Evolutionary conservation across 2,888 invertebrate species (phyloP), one percentile per base, ranked within the genome.

Genomic region (Acrocyrtus sp.): DNA sequence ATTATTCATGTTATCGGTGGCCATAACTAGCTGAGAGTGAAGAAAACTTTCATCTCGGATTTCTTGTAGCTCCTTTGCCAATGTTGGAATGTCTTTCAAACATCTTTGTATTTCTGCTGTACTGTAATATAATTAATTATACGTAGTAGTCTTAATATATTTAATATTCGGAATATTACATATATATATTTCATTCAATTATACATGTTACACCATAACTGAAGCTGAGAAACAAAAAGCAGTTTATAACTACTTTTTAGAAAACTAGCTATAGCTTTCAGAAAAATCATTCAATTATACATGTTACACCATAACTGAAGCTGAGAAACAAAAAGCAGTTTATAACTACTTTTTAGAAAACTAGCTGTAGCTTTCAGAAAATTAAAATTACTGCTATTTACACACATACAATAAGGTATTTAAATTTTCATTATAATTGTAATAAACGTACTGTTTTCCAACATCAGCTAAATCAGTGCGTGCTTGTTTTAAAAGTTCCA

Each of bases 1-100:
- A 83, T 98, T 97, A 84, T 97, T 98, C 27, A 99, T 87, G 83
- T 99, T 99, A 83, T 99, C 98, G 88, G 95, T 96, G 0, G 98
- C 98, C 1, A 98, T 97, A 1, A 96, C 96, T 85, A 97, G 96
- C 83, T 97, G 98, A 0, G 97, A 97, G 85, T 98, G 96, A 21
- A 92, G 90, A 80, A 93, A 92, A 83, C 97, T 97, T 84, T 98
- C 98, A 78, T 95, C 94, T 26, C 95, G 88, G 0, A 98, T 93
- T 50, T 91, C 90, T 83, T 92, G 92, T 29, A 99, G 86, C 45
- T 92, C 91, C 34, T 90, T 90, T 72, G 91, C 92, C 4, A 98
- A 86, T 6, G 90, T 90, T 0, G 94, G 92, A 0, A 98, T 91
- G 48, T 90, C 88, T 76, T 88, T 87, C 76, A 98, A 89, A 2